These are phyloP conservation scores for Synodontis membranacea DNA, from an alignment of 2,113 vertebrate species.

Conservation along the genomic window DNA sequence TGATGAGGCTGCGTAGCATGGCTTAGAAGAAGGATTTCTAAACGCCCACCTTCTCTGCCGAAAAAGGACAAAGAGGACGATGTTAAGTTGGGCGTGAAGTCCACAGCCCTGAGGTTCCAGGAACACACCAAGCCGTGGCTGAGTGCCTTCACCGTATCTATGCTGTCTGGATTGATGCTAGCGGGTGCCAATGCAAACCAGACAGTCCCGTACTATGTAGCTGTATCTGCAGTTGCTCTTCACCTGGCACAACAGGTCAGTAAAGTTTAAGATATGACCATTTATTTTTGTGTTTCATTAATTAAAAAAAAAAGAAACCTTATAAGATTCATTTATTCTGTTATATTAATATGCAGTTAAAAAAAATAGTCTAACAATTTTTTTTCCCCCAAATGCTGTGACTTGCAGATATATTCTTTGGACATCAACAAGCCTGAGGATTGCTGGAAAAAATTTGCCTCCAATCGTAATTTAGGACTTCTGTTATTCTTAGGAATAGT, in stretches of 20 bases:
- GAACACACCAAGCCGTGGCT: slow-evolving; percentile 90
- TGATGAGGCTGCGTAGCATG: not conserved
- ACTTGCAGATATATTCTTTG: slow-evolving; percentile 82
- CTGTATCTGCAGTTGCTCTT: slow-evolving; percentile 69
- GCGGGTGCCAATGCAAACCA: slow-evolving; percentile 81
- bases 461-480: slow-evolving; percentile 87
- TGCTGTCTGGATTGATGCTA: slow-evolving; percentile 80
- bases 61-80: slow-evolving; percentile 90
- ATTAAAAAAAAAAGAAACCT: not conserved
- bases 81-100: slow-evolving; percentile 84
- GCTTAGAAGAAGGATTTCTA: not conserved
- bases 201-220: slow-evolving; percentile 81
- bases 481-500: slow-evolving; percentile 86
- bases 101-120: slow-evolving; percentile 84
- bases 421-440: slow-evolving; percentile 87
- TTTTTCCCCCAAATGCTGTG: slow-evolving; percentile 16
- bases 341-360: not conserved
- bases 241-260: slow-evolving; percentile 86
- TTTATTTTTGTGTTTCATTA: not conserved
- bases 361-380: not conserved
- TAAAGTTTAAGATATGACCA: not conserved
- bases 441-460: slow-evolving; percentile 93
- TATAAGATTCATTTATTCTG: not conserved
- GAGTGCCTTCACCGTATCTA: slow-evolving; percentile 79
- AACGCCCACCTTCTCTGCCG: slow-evolving; percentile 9